phyloP scores from a whole-genome alignment of 2,113 vertebrate species.

The Merops nubicus region DNA sequence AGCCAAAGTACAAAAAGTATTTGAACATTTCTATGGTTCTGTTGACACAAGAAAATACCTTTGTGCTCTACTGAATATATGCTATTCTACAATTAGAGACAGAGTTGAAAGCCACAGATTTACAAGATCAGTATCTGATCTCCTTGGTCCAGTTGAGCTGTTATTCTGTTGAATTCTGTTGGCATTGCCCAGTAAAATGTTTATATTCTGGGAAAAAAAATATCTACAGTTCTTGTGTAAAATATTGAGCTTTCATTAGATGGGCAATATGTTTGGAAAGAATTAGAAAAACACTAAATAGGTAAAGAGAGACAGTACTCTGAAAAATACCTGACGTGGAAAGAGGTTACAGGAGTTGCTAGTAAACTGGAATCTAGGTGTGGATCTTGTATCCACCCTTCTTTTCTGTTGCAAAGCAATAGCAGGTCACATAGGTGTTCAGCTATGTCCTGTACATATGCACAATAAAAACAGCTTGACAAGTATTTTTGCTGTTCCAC shows the following conservation, averaged over 20 bases:
- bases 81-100: constrained; percentile 7
- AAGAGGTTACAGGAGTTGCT: not conserved
- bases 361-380: not conserved
- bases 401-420: not conserved
- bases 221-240: not conserved
- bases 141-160: not conserved
- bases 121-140: constrained; percentile 14
- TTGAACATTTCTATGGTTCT: constrained; percentile 1
- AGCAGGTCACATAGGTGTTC: not conserved
- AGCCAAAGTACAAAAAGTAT: constrained; percentile 4
- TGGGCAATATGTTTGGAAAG: not conserved
- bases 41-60: constrained; percentile 56
- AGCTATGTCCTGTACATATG: not conserved
- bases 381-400: not conserved
- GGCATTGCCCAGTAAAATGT: not conserved
- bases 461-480: not conserved
- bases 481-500: not conserved
- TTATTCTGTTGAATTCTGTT: not conserved
- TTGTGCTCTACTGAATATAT: constrained; percentile 24
- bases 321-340: not conserved
- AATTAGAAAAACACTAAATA: not conserved
- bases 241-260: not conserved
- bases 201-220: not conserved
- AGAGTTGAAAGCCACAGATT: not conserved
- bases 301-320: not conserved